A percentile compares a stretch with the other conserved stretches of the same genome.
Conservation (phyloP, 2,113 vertebrate genomes). For the Elachura formosa region DNA sequence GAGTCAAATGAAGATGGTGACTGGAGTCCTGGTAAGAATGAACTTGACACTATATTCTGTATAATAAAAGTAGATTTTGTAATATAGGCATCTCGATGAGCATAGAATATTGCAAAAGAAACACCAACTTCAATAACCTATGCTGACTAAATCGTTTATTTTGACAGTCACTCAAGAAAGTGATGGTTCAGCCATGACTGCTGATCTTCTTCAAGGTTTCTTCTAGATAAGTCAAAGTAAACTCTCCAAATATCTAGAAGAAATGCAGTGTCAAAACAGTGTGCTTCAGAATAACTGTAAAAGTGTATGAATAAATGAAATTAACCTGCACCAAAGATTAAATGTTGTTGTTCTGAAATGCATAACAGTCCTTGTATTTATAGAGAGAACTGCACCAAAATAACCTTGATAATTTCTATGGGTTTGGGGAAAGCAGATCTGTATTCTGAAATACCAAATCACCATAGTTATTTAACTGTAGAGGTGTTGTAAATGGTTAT, state of each 20-base stretch:
- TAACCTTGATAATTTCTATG: background rate
- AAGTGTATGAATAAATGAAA: conserved; percentile 3
- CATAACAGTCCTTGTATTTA: background rate
- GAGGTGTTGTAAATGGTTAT: background rate
- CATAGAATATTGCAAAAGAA: conserved; percentile 6
- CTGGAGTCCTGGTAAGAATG: background rate
- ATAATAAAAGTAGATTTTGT: background rate
- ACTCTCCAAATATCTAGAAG: background rate
- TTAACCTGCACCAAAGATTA: background rate
- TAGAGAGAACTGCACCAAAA: background rate
- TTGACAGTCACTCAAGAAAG: conserved; percentile 26
- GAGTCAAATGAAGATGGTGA: too few relatives aligned
- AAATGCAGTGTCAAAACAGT: background rate
- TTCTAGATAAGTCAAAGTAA: background rate
- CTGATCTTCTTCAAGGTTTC: conserved; percentile 30
- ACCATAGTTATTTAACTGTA: background rate
- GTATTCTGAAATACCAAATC: background rate
- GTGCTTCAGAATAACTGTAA: conserved; percentile 8
- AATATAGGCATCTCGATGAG: background rate
- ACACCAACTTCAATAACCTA: background rate
- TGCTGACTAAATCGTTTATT: conserved; percentile 4
- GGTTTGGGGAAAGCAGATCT: background rate
- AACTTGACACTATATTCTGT: background rate
- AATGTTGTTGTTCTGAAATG: background rate
- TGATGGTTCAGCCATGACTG: conserved; percentile 34